Evolutionary conservation across 2,888 invertebrate species (phyloP), one percentile per base, ranked within the genome.

Genomic region (Perizoma flavofasciatum): DNA sequence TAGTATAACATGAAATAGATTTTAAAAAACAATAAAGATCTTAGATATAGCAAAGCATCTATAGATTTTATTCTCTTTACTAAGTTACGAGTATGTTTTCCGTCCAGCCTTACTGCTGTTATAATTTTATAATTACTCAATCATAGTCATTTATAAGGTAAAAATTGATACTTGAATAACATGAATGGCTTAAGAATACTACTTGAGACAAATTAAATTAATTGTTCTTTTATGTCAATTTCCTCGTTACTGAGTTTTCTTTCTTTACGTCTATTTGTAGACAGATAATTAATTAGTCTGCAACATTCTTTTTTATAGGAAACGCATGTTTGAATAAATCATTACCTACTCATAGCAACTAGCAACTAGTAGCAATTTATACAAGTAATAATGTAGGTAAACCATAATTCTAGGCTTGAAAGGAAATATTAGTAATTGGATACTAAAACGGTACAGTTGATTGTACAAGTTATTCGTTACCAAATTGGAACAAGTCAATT

Each of bases 131-230:
- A 61, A 61, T 57, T 6, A 66, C 62, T 68, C 59, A 65, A 67
- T 69, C 65, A 62, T 35, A 49, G 43, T 50, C 35, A 51, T 46
- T 55, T 61, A 65, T 57, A 70, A 62, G 62, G 65, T 55, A 65
- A 49, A 61, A 55, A 61, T 59, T 47, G 48, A 66, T 61, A 58
- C 63, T 50, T 39, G n/a, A 35, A 62, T 65, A 50, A 65, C 41
- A 58, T 58, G 55, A 64, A 66, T 63, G 39, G 44, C 51, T 22
- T n/a, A n/a, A n/a, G n/a, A 62, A 55, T 45, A 50, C 34, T 40
- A 11, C 35, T 49, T 51, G 52, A 41, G 59, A 48, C 41, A 41
- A 51, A 62, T 58, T 37, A 52, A 63, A 64, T 60, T 49, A 58
- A n/a, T 35, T 6, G 5, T 35, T 51, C 34, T 51, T 46, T 48